A percentile compares a stretch with the other conserved stretches of the same genome.
These are phyloP conservation scores for Netelia virgata DNA, from an alignment of 2,888 invertebrate species.

Conservation along the genomic window DNA sequence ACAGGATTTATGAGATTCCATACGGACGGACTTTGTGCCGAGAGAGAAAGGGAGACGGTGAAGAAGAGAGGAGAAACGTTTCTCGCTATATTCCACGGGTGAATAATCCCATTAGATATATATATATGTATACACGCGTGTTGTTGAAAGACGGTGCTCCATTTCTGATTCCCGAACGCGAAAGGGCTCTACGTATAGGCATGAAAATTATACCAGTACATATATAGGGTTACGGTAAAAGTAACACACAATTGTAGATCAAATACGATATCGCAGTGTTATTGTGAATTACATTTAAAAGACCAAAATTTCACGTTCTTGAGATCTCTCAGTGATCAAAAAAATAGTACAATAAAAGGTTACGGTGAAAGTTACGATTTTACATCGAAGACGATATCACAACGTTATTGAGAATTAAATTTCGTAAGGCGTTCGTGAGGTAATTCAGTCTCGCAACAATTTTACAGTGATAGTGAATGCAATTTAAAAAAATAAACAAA, in stretches of 20 bases:
- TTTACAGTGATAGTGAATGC: no score
- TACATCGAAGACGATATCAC: no score
- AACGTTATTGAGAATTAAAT: no score
- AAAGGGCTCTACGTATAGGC: constrained; percentile 22
- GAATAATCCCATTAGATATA: constrained; percentile 65
- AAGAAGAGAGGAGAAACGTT: constrained; percentile 28
- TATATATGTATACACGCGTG: background rate
- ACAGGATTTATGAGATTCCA: constrained; percentile 76
- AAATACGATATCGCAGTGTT: no score
- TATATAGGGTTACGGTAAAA: background rate
- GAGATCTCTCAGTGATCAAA: no score
- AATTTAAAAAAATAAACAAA: no score
- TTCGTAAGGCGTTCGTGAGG: no score
- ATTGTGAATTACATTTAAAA: no score
- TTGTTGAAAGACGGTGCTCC: constrained; percentile 2
- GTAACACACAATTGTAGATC: background rate
- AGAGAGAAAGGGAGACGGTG: background rate
- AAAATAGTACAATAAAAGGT: no score
- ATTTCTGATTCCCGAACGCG: constrained; percentile 38
- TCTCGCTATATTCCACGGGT: constrained; percentile 51
- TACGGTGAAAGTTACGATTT: no score
- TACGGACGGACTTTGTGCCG: constrained; percentile 69
- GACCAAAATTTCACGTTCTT: no score
- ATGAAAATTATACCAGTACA: constrained; percentile 25
- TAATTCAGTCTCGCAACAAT: no score